These are phyloP conservation scores for Marmota flaviventris DNA, from an alignment of 2,113 vertebrate species.

Conservation along the genomic window DNA sequence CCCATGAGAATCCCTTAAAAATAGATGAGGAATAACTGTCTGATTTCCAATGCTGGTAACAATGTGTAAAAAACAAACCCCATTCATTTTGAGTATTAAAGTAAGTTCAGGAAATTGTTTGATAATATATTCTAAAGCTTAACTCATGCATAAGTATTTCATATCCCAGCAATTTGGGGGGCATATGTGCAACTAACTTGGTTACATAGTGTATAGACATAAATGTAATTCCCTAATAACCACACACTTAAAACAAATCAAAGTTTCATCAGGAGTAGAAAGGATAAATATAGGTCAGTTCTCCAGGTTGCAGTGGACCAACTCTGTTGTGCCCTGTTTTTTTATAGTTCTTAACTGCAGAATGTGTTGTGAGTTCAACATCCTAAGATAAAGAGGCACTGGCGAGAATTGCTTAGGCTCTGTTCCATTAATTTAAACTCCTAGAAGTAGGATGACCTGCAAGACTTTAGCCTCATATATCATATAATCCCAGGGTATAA, in stretches of 20 bases:
- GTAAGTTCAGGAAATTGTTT: not conserved
- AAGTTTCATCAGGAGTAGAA: not conserved
- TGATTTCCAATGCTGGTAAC: not conserved
- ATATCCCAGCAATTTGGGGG: not conserved
- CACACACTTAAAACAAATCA: not conserved
- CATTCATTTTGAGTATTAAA: not conserved
- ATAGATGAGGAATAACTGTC: not conserved
- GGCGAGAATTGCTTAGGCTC: rapidly evolving
- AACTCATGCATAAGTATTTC: not conserved
- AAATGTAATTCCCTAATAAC: not conserved
- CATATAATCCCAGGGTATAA: too few relatives aligned
- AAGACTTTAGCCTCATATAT: not conserved
- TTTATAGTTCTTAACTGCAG: not conserved
- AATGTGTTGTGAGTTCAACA: not conserved
- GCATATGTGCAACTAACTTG: not conserved
- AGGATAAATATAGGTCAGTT: not conserved
- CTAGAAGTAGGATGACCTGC: not conserved
- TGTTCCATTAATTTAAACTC: not conserved
- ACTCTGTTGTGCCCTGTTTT: not conserved
- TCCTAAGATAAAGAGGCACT: not conserved
- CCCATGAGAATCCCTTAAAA: not conserved
- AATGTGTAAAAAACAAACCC: not conserved
- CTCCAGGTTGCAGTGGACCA: too few relatives aligned
- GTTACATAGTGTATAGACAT: not conserved
- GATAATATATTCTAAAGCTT: not conserved